phyloP scores from a whole-genome alignment of 2,888 invertebrate genomes.

The Lissonota sp. region DNA sequence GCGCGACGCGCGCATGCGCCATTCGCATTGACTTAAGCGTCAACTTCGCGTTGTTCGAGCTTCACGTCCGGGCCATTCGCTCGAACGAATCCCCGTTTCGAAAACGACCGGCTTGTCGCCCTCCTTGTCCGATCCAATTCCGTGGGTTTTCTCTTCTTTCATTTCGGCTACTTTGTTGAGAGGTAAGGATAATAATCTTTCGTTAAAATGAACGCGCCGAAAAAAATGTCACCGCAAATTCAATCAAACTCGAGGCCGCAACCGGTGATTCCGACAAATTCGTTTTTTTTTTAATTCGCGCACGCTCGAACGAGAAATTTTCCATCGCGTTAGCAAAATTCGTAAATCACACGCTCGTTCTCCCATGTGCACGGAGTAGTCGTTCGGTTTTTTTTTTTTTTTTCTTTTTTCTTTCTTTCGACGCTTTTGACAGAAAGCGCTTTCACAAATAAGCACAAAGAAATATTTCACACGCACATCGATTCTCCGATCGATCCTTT shows the following conservation, averaged over 20 bases:
- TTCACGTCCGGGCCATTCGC: constrained; percentile 46
- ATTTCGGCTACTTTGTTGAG: constrained; percentile 70
- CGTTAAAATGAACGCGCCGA: constrained; percentile 18
- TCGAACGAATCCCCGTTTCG: constrained; percentile 63
- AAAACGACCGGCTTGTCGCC: constrained; percentile 73
- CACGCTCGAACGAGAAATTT: constrained; percentile 24
- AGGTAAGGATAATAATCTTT: constrained; percentile 68
- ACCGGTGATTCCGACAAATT: not conserved
- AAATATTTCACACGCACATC: not conserved
- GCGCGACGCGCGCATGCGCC: not conserved
- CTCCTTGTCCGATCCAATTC: constrained; percentile 67
- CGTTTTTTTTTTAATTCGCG: not conserved
- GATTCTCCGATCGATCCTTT: constrained; percentile 42
- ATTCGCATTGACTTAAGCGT: too few relatives aligned
- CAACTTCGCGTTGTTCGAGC: not conserved
- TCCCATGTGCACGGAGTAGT: constrained; percentile 72
- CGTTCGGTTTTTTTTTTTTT: constrained; percentile 49
- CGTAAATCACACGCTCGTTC: constrained; percentile 36
- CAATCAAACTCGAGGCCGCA: not conserved
- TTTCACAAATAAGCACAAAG: constrained; percentile 30
- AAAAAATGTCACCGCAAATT: not conserved
- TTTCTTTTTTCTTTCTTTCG: not conserved
- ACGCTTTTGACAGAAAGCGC: constrained; percentile 44
- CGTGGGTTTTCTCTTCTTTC: constrained; percentile 66
- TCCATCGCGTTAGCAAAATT: constrained; percentile 35